phyloP scores from a whole-genome alignment of 1,140 invertebrate species.

The Holotrichia oblita region DNA sequence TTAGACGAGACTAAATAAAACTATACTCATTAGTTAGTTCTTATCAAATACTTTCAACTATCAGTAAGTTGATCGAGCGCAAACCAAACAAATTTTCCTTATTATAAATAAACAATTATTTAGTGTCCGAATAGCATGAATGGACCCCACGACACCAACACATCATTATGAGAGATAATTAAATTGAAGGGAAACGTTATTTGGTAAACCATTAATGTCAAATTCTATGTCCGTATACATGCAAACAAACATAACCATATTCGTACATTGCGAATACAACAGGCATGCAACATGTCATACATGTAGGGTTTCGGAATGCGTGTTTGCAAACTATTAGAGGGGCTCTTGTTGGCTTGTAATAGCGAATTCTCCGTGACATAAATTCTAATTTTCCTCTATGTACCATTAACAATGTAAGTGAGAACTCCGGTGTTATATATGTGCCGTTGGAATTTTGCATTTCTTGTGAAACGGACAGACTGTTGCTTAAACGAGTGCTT shows the following conservation, averaged over 20 bases:
- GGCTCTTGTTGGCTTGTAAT: slow-evolving; percentile 3
- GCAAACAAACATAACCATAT: not conserved
- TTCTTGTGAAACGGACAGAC: slow-evolving; percentile 13
- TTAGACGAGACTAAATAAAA: no score
- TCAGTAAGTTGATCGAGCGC: no score
- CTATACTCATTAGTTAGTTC: no score
- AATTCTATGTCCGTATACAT: not conserved
- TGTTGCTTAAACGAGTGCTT: not conserved
- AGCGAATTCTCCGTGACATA: slow-evolving; percentile 39
- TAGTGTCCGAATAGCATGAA: not conserved
- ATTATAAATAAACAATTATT: no score
- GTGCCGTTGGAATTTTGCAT: slow-evolving; percentile 3
- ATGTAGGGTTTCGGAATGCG: slow-evolving; percentile 29
- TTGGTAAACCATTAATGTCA: slow-evolving; percentile 3
- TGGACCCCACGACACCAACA: not conserved
- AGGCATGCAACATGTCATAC: slow-evolving; percentile 26
- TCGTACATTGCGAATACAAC: not conserved
- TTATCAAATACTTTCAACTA: no score
- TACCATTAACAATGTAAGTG: slow-evolving; percentile 17
- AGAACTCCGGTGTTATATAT: not conserved
- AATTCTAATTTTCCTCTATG: slow-evolving; percentile 39
- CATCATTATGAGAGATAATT: not conserved
- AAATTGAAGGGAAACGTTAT: slow-evolving; percentile 9
- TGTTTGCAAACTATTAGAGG: slow-evolving; percentile 25
- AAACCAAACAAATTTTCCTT: no score